Evolutionary conservation across 2,113 vertebrate species (phyloP).

Genomic region (Chitala chitala): DNA sequence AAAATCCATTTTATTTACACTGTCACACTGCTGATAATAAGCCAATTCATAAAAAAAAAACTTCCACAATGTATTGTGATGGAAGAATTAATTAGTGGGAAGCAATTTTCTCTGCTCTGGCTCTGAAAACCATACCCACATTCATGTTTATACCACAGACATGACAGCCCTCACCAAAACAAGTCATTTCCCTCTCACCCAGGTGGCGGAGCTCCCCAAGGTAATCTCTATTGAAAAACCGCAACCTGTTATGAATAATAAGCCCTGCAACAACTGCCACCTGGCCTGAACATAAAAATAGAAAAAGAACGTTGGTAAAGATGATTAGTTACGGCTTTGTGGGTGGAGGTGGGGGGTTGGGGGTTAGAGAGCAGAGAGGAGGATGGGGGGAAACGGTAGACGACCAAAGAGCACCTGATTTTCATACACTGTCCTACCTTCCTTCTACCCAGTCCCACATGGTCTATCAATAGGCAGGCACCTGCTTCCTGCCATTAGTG

Average conservation of each 20-base stretch:
- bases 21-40: not conserved
- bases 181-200: slow-evolving; percentile 33
- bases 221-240: slow-evolving; percentile 34
- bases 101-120: slow-evolving; percentile 11
- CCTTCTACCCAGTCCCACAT: slow-evolving; percentile 50
- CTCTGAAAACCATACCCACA: not conserved
- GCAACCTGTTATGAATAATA: slow-evolving; percentile 43
- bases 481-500: slow-evolving; percentile 65
- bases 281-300: slow-evolving; percentile 65
- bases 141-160: not conserved
- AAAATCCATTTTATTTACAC: not conserved
- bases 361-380: no score
- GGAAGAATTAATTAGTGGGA: slow-evolving; percentile 10
- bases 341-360: slow-evolving; percentile 32
- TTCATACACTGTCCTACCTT: slow-evolving; percentile 49
- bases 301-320: slow-evolving; percentile 56
- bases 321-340: slow-evolving; percentile 71
- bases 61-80: not conserved
- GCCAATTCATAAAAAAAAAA: not conserved
- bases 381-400: slow-evolving; percentile 52
- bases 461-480: slow-evolving; percentile 65
- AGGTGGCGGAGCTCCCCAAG: slow-evolving; percentile 36
- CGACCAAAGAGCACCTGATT: slow-evolving; percentile 63
- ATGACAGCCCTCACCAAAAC: not conserved
- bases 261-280: slow-evolving; percentile 63